Evolutionary conservation across 2,113 vertebrate genomes (phyloP).

Genomic region (Ceuthmochares aereus): DNA sequence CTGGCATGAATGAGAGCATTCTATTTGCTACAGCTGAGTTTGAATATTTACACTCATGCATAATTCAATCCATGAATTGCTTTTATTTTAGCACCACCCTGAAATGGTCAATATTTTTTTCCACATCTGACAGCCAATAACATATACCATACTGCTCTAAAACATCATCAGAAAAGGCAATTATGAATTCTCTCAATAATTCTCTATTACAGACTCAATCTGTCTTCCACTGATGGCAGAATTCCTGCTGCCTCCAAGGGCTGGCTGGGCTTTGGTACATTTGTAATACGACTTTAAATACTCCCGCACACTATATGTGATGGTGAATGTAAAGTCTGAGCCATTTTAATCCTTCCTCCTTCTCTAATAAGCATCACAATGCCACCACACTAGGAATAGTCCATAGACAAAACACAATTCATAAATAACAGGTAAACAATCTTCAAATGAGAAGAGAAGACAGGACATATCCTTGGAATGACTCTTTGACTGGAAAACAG

Average conservation of each 20-base stretch:
- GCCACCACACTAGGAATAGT: slow-evolving; percentile 6
- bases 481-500: slow-evolving; percentile 76
- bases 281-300: neutral
- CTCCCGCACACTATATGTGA: neutral
- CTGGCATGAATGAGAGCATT: neutral
- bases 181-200: neutral
- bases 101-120: neutral
- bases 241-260: neutral
- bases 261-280: neutral
- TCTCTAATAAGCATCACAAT: neutral
- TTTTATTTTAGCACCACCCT: neutral
- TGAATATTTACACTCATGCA: neutral
- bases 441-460: slow-evolving; percentile 66
- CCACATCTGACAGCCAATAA: neutral
- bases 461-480: slow-evolving; percentile 71
- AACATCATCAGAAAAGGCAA: neutral
- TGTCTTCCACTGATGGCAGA: neutral
- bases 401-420: slow-evolving; percentile 77
- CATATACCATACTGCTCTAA: neutral
- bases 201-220: neutral
- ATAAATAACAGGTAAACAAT: slow-evolving; percentile 71
- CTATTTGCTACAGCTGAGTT: neutral
- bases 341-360: slow-evolving; percentile 36
- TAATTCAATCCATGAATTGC: neutral
- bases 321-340: neutral